phyloP scores from a whole-genome alignment of 2,797 vertebrate species.

The Pantherophis vulpinus region DNA sequence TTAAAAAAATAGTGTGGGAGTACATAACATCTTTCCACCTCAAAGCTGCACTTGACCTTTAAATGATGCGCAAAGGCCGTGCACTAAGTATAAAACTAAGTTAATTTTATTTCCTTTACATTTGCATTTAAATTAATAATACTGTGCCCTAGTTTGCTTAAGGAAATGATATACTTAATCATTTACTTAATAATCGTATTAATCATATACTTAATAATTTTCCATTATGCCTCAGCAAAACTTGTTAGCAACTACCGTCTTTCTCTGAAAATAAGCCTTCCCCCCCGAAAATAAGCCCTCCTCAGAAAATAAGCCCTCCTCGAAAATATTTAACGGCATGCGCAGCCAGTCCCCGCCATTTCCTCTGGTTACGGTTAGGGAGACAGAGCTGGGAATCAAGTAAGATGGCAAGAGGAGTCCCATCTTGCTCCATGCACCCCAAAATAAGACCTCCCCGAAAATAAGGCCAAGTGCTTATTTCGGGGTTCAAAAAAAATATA shows the following conservation, averaged over 20 bases:
- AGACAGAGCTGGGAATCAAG: too few relatives aligned
- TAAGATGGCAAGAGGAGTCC: too few relatives aligned
- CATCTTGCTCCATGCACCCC: too few relatives aligned
- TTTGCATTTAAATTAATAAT: background rate
- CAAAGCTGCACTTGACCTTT: background rate
- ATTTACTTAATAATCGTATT: background rate
- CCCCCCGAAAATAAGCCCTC: too few relatives aligned
- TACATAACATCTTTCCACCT: background rate
- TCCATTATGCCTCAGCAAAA: background rate
- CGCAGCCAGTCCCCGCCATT: too few relatives aligned
- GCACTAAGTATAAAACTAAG: background rate
- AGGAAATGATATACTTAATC: background rate
- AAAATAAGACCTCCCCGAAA: too few relatives aligned
- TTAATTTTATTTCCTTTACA: background rate
- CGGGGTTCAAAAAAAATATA: too few relatives aligned
- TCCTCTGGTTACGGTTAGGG: too few relatives aligned
- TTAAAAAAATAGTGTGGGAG: background rate
- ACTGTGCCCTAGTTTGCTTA: background rate
- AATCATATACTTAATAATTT: background rate
- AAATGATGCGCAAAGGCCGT: background rate
- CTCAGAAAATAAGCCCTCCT: too few relatives aligned
- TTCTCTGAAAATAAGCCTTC: too few relatives aligned
- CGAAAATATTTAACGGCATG: too few relatives aligned
- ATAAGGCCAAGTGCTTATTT: too few relatives aligned
- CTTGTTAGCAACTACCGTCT: background rate